Base-by-base conservation (phyloP, 1,140 invertebrate species). In the Psilanteris sp. region DNA sequence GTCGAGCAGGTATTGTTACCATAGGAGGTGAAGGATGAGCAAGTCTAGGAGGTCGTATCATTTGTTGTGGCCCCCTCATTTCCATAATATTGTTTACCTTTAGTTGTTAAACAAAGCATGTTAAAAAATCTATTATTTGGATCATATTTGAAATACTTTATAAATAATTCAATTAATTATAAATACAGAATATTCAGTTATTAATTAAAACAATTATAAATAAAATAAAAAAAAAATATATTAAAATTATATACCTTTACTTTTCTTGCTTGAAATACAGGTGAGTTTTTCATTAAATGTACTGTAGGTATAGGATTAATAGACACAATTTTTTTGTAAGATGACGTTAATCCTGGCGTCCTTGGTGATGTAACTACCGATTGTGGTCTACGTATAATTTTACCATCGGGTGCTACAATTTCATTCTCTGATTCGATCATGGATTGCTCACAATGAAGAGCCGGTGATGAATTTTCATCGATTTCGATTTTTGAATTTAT, bases 371-470 rank as follows among this genome's bases (percentile, higher is more conserved):
- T 4, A 18, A 18, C 1, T 6, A 1, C 9, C 1, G 9, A 1
- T 13, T 36, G 24, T 4, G 15, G 11, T 15, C 15, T 9, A 8
- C 54, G 29, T 2, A 32, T 32, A 1, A 32, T 64, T 1, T 37
- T 55, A 3, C 71, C 48, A 6, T 79, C 72, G 0, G 59, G 36
- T 3, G 55, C 67, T 3, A 80, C 20, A 0, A 64, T 71, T n/a
- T 77, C 67, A 11, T 78, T 75, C 6, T 84, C 76, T 0, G 80
- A 79, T 27, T 86, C 85, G 1, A 86, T 68, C 82, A 85, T 84
- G 4, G 75, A 71, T 39, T 84, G 83, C 24, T 85, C 85, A 14
- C 81, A 83, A 1, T 83, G 76, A 1, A 84, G 14, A 10, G 85
- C 46, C 0, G 81, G 73, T 14, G 81, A 59, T 1, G 71, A 31